phyloP scores from a whole-genome alignment of 2,888 invertebrate species.

The Nineta flava region DNA sequence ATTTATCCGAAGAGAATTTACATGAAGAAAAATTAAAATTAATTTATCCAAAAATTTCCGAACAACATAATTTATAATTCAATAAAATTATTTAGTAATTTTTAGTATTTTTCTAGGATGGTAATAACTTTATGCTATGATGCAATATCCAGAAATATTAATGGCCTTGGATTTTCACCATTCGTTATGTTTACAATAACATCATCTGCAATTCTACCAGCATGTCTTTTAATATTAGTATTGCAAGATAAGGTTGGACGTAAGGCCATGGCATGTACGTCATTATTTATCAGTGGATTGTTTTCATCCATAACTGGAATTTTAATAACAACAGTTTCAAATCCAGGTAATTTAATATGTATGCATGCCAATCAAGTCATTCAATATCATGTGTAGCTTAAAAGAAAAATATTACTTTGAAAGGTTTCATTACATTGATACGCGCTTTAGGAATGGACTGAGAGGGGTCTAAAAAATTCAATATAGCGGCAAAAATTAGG shows the following conservation, averaged over 20 bases:
- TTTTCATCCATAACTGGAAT: conserved; percentile 32
- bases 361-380: too few species aligned
- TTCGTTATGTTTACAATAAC: conserved; percentile 37
- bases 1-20: too few species aligned
- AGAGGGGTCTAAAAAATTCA: too few species aligned
- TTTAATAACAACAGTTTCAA: conserved; percentile 21
- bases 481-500: too few species aligned
- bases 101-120: conserved; percentile 29
- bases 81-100: neutral
- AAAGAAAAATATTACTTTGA: too few species aligned
- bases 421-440: too few species aligned
- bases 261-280: conserved; percentile 36
- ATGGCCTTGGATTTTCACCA: conserved; percentile 36
- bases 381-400: too few species aligned
- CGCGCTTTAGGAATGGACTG: too few species aligned
- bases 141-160: conserved; percentile 39
- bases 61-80: neutral
- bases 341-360: conserved; percentile 12
- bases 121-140: conserved; percentile 42
- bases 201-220: conserved; percentile 38
- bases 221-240: conserved; percentile 30
- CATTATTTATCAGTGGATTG: conserved; percentile 33
- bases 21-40: neutral
- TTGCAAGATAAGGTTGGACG: conserved; percentile 29
- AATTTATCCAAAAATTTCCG: neutral